Base-by-base conservation (phyloP, 2,797 vertebrate species). In the Phylloscopus collybita region DNA sequence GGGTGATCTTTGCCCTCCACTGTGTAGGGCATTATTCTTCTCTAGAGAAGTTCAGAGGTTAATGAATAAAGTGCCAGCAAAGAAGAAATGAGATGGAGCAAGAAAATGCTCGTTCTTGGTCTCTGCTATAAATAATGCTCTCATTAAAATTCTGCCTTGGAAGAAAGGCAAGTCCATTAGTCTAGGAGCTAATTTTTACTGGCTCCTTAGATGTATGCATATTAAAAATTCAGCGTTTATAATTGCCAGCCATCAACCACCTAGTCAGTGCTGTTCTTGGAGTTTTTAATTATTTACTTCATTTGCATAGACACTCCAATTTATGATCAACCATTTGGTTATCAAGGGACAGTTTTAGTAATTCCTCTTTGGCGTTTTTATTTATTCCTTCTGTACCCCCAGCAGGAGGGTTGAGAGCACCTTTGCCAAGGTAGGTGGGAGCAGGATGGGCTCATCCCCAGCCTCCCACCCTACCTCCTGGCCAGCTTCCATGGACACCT, bases 281-380 rank as follows among this genome's bases (percentile, higher is more conserved):
- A 97, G 97, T 88, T 98, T 98, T 98, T 98, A 98, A 98, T 98
- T 98, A 98, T 98, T 98, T 97, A 98, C 97, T 98, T 98, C 97
- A 98, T 98, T 98, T 98, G 97, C 98, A 98, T 98, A 98, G 97
- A 97, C 97, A 97, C 91, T 98, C 95, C 97, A 97, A 98, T 98
- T 98, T 98, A 98, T 97, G 97, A 98, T 97, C 96, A 95, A 96
- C 97, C 95, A 94, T 97, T 98, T 97, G 95, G 96, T 95, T 98
- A 97, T 97, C 97, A 97, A 94, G 96, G 97, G 97, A 98, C 94
- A 97, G 95, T 97, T 98, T 97, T 96, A 96, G 96, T 76, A 95
- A 97, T 97, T 97, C 97, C 96, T 97, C 91, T 96, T 96, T 94
- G 93, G 88, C 51, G 49, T 94, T 98, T 97, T 97, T 97, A 97